Base-by-base conservation (phyloP, 2,888 invertebrate genomes). In the Rugalucina vietnamica region DNA sequence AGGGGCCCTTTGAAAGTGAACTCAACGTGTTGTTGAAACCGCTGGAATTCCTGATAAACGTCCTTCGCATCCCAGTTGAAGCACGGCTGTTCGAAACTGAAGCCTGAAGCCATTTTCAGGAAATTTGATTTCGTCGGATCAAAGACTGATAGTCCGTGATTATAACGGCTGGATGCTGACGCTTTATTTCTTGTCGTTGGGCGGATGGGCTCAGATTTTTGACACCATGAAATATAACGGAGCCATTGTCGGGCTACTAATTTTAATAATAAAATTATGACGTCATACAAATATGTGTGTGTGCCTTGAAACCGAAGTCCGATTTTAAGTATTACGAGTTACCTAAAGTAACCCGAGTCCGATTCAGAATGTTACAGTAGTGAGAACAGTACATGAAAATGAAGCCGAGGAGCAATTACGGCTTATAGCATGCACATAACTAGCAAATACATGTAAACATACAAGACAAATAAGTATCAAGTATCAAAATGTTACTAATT, bases 11-110 rank as follows among this genome's bases (percentile, higher is more conserved):
- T 74, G 43, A 82, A 82, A 14, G 69, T 78, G 32, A 82, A 78
- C 65, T 78, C 49, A 32, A 84, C 81, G 37, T 85, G 85, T 70
- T 87, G 79, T 49, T 79, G 76, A 32, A 85, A 87, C 24, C 80
- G 32, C 29, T 73, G 60, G 49, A 73, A 86, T 75, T 84, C 82
- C 50, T 84, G 75, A 50, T 75, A 75, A 36, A 43, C 34, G 49
- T 80, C 80, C 18, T 18, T 36, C 3, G 75, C 80, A 21, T 43
- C 75, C 80, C 80, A 80, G 27, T 80, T 49, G 14, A 80, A 32
- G 3, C 37, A 37, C 1, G 74, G 80, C n/a, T 80, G 80, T 5
- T 80, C 80, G 29, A 80, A 80, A 50, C 43, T 69, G 21, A 80
- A 70, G 34, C 57, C 75, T n/a, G 76, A 39, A 24, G 69, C 70